Conservation (phyloP, 2,888 invertebrate genomes). For the Ctenicera cuprea region DNA sequence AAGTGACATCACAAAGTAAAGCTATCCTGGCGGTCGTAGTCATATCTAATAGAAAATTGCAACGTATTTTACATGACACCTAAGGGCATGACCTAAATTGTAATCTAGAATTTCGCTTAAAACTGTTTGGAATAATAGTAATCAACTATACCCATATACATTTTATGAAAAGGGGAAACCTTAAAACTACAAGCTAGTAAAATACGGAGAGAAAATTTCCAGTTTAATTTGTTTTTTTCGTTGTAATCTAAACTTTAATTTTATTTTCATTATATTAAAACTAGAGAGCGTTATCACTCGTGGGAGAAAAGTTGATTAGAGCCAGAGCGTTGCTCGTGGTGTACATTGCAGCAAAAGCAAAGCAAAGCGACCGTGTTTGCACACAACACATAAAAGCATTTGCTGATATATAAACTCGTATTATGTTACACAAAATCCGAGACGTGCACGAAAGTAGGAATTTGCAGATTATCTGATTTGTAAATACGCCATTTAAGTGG, state of each 20-base stretch:
- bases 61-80: conserved; percentile 26
- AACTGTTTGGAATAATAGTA: conserved; percentile 12
- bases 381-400: conserved; percentile 32
- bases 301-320: conserved; percentile 33
- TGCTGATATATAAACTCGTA: conserved; percentile 29
- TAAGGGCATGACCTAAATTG: neutral
- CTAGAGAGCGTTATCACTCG: conserved; percentile 25
- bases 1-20: conserved; percentile 17
- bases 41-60: conserved; percentile 13
- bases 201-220: neutral
- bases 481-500: conserved; percentile 52
- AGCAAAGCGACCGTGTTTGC: conserved; percentile 19
- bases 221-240: conserved; percentile 12
- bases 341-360: conserved; percentile 12
- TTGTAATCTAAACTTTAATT: conserved; percentile 16
- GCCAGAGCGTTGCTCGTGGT: neutral
- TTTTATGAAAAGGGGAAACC: neutral
- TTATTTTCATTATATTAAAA: conserved; percentile 13
- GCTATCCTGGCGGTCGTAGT: neutral
- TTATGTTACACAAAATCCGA: conserved; percentile 36
- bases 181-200: neutral
- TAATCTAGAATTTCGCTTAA: conserved; percentile 12
- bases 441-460: conserved; percentile 49
- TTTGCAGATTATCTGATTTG: conserved; percentile 55
- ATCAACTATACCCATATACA: no score